Conservation (phyloP, 2,797 vertebrate species). For the Otus scops region DNA sequence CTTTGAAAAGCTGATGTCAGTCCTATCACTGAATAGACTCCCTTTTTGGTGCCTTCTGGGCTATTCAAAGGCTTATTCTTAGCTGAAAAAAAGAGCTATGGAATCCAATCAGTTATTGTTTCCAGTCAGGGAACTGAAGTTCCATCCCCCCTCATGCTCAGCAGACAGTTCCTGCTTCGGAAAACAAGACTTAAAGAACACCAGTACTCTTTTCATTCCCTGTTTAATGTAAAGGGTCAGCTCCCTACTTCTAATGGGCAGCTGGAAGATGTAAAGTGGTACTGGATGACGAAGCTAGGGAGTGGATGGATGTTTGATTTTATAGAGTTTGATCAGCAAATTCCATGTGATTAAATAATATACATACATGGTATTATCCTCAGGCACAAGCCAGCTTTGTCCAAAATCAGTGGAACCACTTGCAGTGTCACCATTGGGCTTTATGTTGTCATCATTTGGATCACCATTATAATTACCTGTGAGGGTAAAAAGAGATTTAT, state of each 20-base stretch:
- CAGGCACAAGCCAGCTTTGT: constrained; percentile 86
- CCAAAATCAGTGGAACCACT: constrained; percentile 81
- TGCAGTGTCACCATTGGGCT: constrained; percentile 78
- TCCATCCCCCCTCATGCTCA: neutral
- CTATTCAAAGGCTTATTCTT: neutral
- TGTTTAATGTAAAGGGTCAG: neutral
- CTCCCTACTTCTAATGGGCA: neutral
- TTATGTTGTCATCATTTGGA: constrained; percentile 82
- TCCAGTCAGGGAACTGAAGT: neutral
- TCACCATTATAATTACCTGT: constrained; percentile 87
- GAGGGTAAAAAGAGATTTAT: neutral
- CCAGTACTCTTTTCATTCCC: neutral
- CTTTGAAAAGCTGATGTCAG: constrained; percentile 19
- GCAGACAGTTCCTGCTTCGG: neutral
- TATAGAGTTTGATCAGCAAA: neutral
- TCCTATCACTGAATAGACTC: neutral
- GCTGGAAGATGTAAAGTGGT: neutral
- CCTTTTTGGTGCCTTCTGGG: neutral
- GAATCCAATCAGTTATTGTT: neutral
- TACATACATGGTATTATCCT: constrained; percentile 82
- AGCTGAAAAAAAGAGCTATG: neutral
- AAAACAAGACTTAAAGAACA: neutral
- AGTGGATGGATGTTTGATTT: neutral
- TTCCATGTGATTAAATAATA: neutral
- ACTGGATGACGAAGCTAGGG: neutral